Base-by-base conservation (phyloP, 2,797 vertebrate species). In the Pipistrellus pygmaeus region DNA sequence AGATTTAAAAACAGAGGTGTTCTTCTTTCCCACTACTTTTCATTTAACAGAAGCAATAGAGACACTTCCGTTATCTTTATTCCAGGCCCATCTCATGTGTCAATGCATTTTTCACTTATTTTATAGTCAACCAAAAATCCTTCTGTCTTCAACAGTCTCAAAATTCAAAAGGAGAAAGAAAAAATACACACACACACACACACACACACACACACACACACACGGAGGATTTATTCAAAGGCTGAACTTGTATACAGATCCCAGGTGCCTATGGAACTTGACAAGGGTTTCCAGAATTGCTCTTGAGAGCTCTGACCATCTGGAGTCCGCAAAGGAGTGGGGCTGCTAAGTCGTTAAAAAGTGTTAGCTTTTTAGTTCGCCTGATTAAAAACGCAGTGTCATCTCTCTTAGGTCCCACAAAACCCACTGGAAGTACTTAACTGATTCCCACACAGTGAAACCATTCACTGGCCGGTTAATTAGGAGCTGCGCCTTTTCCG, bases 251-350 rank as follows among this genome's bases (percentile, higher is more conserved):
- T 6, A 13, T 53, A 76, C 83, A 1, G 12, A 73, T 69, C 48
- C 14, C 44, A 51, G 5, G 38, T n/a, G 46, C 41, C n/a, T 23
- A 3, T 17, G 25, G 55, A 85, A 94, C 71, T n/a, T 86, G 82
- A 77, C 71, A 80, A 83, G 75, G 44, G 46, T 85, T 87, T 85
- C 85, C 60, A 88, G 90, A 95, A 38, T 62, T 66, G 73, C 41
- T 81, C 44, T 57, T 62, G 64, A 96, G 96, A 62, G 71, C 85
- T 77, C 73, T 88, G 88, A 85, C 41, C 92, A 95, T 90, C 94
- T 95, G 89, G 60, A 84, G 55, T 66, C 66, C 80, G 93, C 60
- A 18, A 0, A 60, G 41, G 44, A 81, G 21, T 2, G 8, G 23
- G 55, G 85, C 86, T 60, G 82, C 75, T 35, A 75, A 69, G 60